Evolutionary conservation across 2,113 vertebrate species (phyloP).

Genomic region (Pagrus major): DNA sequence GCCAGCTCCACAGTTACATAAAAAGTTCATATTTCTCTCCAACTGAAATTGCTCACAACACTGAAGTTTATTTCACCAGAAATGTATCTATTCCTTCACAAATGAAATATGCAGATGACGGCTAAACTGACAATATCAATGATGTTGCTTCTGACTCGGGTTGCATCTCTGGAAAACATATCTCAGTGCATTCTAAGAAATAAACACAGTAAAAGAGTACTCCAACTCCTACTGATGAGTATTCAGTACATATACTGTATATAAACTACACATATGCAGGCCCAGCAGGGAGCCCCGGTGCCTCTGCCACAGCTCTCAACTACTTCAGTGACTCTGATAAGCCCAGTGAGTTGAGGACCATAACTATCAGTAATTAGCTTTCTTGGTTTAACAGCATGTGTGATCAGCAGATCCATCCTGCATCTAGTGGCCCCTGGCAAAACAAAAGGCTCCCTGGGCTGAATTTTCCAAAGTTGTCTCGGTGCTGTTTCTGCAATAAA

Average conservation of each 20-base stretch:
- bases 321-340: slow-evolving; percentile 50
- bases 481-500: slow-evolving; percentile 72
- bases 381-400: slow-evolving; percentile 67
- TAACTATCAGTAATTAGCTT: slow-evolving; percentile 73
- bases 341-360: slow-evolving; percentile 46
- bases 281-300: slow-evolving; percentile 40
- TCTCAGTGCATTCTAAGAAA: slow-evolving; percentile 16
- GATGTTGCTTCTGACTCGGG: slow-evolving; percentile 12
- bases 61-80: slow-evolving; percentile 28
- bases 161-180: slow-evolving; percentile 14
- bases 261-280: slow-evolving; percentile 55
- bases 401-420: slow-evolving; percentile 61
- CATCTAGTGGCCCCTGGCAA: slow-evolving; percentile 58
- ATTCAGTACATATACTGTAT: slow-evolving; percentile 5
- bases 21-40: slow-evolving; percentile 44
- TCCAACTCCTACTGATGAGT: slow-evolving; percentile 51
- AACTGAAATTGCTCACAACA: slow-evolving; percentile 15
- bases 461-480: slow-evolving; percentile 59
- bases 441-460: slow-evolving; percentile 57
- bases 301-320: slow-evolving; percentile 50
- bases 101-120: slow-evolving; percentile 25
- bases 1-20: slow-evolving; percentile 11
- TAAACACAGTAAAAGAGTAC: slow-evolving; percentile 30
- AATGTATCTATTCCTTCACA: slow-evolving; percentile 31
- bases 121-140: slow-evolving; percentile 12